A percentile compares a stretch with the other conserved stretches of the same genome.
These are phyloP conservation scores for Drymodes brunneopygia DNA, from an alignment of 2,113 vertebrate genomes.

Conservation along the genomic window DNA sequence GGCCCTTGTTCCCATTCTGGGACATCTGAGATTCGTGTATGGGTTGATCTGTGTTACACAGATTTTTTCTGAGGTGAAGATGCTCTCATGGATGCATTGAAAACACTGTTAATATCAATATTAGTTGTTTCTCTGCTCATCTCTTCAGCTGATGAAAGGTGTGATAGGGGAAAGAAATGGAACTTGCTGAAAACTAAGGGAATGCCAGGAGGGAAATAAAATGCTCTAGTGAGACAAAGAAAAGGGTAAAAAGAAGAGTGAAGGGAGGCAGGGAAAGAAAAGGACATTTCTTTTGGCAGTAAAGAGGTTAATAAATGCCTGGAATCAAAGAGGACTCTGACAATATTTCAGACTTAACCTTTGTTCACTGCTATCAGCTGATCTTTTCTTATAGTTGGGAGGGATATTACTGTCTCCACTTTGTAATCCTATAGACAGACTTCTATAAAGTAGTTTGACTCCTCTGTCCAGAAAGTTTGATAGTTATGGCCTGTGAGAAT, in stretches of 20 bases:
- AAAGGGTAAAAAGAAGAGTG: neutral
- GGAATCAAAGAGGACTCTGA: neutral
- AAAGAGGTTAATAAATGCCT: neutral
- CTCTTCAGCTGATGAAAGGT: neutral
- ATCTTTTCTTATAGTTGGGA: neutral
- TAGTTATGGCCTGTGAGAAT: neutral
- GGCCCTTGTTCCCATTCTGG: neutral
- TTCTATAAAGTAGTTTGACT: neutral
- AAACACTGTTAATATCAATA: neutral
- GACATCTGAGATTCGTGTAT: accelerated
- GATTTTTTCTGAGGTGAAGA: neutral
- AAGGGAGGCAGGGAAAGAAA: neutral
- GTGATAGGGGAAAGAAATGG: neutral
- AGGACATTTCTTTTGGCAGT: neutral
- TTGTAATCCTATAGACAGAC: neutral
- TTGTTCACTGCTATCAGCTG: neutral
- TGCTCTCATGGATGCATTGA: neutral
- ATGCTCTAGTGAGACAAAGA: neutral
- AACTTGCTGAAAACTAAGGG: neutral
- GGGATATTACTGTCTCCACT: neutral
- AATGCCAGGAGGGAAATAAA: neutral
- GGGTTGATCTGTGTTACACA: neutral
- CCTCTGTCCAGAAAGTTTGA: neutral
- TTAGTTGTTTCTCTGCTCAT: neutral
- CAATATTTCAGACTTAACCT: neutral